Percentiles rank a stretch among this genome's conserved stretches.
phyloP scores from a whole-genome alignment of 2,888 invertebrate genomes.

The Mimas tiliae region DNA sequence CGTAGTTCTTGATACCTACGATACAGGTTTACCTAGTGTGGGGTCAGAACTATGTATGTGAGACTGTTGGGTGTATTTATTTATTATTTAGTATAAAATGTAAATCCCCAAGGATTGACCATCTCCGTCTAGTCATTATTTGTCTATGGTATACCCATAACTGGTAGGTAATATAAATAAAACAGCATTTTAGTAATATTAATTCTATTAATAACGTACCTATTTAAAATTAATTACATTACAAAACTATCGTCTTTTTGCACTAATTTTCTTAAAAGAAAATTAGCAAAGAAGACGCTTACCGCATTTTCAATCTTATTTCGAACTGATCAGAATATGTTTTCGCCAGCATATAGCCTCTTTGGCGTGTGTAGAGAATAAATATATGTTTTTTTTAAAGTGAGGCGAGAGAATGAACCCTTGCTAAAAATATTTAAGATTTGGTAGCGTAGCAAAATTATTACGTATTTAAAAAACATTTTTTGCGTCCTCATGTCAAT shows the following conservation, averaged over 20 bases:
- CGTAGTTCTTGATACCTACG: too few relatives aligned
- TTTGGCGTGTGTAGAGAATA: not conserved
- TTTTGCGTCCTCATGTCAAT: conserved; percentile 11
- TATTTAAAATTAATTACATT: conserved; percentile 32
- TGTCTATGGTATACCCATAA: too few relatives aligned
- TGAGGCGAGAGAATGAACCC: not conserved
- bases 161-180: conserved; percentile 23
- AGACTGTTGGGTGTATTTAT: too few relatives aligned
- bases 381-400: not conserved
- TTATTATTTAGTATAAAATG: too few relatives aligned
- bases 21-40: too few relatives aligned
- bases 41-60: too few relatives aligned
- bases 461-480: conserved; percentile 4
- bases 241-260: conserved; percentile 42
- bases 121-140: too few relatives aligned
- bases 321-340: conserved; percentile 27
- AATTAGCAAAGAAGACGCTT: conserved; percentile 53
- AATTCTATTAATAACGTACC: conserved; percentile 35
- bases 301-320: conserved; percentile 68
- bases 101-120: too few relatives aligned
- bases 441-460: not conserved
- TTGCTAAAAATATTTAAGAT: not conserved
- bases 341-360: not conserved
- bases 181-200: conserved; percentile 26
- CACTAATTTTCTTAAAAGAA: conserved; percentile 53